Base-by-base conservation (phyloP, 1,140 invertebrate genomes). In the Drosophila pseudoobscura region DNA sequence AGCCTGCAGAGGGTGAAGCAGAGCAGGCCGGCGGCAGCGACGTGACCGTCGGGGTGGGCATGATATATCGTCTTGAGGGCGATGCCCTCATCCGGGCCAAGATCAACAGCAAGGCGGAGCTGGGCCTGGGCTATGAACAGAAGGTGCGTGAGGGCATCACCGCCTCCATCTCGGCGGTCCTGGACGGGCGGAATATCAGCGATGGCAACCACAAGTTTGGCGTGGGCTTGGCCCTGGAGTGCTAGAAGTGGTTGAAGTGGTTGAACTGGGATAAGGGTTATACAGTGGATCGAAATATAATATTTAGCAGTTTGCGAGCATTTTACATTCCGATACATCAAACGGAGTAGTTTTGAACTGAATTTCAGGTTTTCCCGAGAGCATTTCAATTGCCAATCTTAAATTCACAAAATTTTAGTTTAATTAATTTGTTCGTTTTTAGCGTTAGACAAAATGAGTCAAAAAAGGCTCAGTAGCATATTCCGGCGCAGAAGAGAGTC, bases 121-220 rank as follows among this genome's bases (percentile, higher is more conserved):
- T 88, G n/a, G 83, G 83, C 6, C 11, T 88, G 20, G 83, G 83
- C 9, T 88, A 71, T n/a, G 66, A 88, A 11, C 84, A 88, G 46
- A 79, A 89, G 50, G 17, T 88, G 6, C 22, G 56, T 4, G 83
- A 89, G 1, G 79, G 79, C 20, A 51, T 88, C 22, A 83, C 62
- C 0, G 63, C 64, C 8, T 83, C 84, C n/a, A 52, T 83, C 6
- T 88, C 83, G 4, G 50, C 75, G 1, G 20, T 88, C 0, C 35
- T 88, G 3, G 75, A 79, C 9, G 35, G 61, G 13, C 6, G 26
- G 11, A 54, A 74, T 35, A 6, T 74, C 1, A 55, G 20, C 6
- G 51, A 65, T 20, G 84, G 83, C 7, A 70, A 70, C 39, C 83
- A 88, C 26, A 78, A 56, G 22, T 73, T 88, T 29, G 83, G 83